These are phyloP conservation scores for Paraescarpia echinospica DNA, from an alignment of 1,140 invertebrate genomes.

Conservation along the genomic window DNA sequence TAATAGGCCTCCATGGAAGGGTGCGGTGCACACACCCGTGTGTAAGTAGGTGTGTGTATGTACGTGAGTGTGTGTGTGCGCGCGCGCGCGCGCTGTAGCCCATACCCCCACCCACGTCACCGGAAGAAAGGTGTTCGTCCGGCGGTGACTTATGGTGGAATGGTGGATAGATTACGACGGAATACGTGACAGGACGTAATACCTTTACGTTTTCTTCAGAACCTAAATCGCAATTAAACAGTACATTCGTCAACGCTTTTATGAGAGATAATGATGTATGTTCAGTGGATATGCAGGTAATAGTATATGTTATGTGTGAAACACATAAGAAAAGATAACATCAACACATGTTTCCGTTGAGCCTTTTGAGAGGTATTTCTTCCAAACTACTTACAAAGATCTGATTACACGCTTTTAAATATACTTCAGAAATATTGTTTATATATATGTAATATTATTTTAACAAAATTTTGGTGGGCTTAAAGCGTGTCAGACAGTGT, in stretches of 20 bases:
- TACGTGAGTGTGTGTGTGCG: too few species aligned
- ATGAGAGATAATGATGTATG: background rate
- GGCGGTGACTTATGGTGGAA: background rate
- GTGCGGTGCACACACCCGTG: too few species aligned
- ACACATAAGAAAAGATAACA: background rate
- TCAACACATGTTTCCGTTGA: background rate
- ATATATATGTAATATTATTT: background rate
- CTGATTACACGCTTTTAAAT: background rate
- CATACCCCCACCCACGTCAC: background rate
- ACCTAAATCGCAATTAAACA: background rate
- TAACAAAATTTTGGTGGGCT: background rate
- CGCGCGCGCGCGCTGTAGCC: background rate
- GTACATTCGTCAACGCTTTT: background rate
- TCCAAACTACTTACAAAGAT: background rate
- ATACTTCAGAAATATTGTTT: background rate
- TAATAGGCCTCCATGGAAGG: too few species aligned
- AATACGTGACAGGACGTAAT: background rate
- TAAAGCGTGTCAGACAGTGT: background rate
- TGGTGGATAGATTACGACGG: background rate
- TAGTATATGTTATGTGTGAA: background rate
- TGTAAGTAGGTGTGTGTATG: too few species aligned
- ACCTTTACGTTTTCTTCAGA: background rate
- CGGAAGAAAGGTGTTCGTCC: background rate
- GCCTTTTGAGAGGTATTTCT: background rate
- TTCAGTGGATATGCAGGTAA: background rate